Base-by-base conservation (phyloP, 2,888 invertebrate genomes). In the Brachyopa scutellaris region DNA sequence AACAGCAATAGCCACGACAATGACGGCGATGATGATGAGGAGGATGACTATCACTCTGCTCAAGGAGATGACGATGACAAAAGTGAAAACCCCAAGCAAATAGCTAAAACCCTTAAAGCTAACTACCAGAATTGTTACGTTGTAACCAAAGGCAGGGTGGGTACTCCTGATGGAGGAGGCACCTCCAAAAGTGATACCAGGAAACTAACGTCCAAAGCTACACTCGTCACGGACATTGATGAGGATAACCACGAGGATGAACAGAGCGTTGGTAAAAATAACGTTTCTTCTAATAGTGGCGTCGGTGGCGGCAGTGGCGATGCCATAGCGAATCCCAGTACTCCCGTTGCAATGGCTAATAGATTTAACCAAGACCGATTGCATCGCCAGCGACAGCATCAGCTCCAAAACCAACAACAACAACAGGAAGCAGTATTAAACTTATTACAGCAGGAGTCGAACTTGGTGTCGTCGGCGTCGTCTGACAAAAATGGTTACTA, bases 371-470 rank as follows among this genome's bases (percentile, higher is more conserved):
- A 69, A 9, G 69, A 70, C 19, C 66, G 76, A 17, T 49, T 74
- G 64, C 77, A 59, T n/a, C 72, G 38, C 5, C 59, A 36, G 15
- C 45, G 40, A 26, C 55, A 47, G 3, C 67, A 66, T 0, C 55
- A 69, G 21, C 38, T 31, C 38, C 55, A 85, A 21, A 85, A 84
- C 80, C 85, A 84, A 73, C 84, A 66, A 19, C 62, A 69, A 13
- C 67, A 64, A 55, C 84, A 84, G 72, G 84, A 77, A 17, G 78
- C 78, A 11, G 57, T 85, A 57, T 62, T 84, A 69, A 78, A 67
- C 59, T 57, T 80, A 84, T 80, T 85, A 57, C 84, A 85, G 64
- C 74, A 84, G 62, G 85, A 85, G 84, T 85, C 85, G 69, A 85
- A 86, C 83, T 83, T 84, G 15, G 78, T 85, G 55, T 78, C 78